These are phyloP conservation scores for Archivesica marissinica DNA, from an alignment of 1,140 invertebrate species.

Conservation along the genomic window DNA sequence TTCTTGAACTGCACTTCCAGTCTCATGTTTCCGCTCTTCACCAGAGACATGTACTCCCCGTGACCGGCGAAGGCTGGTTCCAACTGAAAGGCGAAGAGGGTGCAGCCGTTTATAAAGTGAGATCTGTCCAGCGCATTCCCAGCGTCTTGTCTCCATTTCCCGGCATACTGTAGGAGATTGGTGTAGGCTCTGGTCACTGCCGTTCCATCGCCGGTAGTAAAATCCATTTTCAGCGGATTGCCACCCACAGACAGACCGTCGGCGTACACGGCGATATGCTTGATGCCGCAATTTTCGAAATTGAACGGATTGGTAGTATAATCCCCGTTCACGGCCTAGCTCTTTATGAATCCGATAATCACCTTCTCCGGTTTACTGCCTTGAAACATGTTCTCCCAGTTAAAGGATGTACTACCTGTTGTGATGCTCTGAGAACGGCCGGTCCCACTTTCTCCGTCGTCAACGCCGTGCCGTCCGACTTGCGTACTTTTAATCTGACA, in stretches of 20 bases:
- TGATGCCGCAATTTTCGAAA: slow-evolving; percentile 51
- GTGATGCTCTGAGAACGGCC: slow-evolving; percentile 45
- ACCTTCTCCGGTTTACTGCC: slow-evolving; percentile 18
- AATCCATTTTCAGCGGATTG: slow-evolving; percentile 53
- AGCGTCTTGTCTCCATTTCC: slow-evolving; percentile 48
- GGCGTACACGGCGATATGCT: slow-evolving; percentile 38
- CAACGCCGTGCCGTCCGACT: slow-evolving; percentile 28
- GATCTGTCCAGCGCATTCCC: slow-evolving; percentile 33
- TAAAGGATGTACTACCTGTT: slow-evolving; percentile 24
- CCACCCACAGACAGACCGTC: slow-evolving; percentile 48
- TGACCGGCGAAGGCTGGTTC: slow-evolving; percentile 53
- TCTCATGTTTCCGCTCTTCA: slow-evolving; percentile 31
- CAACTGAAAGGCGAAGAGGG: slow-evolving; percentile 51
- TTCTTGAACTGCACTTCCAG: slow-evolving; percentile 34
- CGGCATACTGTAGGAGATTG: slow-evolving; percentile 12
- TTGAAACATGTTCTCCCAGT: slow-evolving; percentile 57
- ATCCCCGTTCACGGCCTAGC: not conserved
- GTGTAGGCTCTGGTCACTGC: slow-evolving; percentile 20
- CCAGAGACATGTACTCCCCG: slow-evolving; percentile 24
- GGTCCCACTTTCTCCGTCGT: slow-evolving; percentile 50
- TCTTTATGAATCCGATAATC: slow-evolving; percentile 2
- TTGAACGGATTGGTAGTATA: slow-evolving; percentile 50
- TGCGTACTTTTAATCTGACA: slow-evolving; percentile 53
- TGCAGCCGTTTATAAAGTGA: slow-evolving; percentile 30
- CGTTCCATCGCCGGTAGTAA: not conserved